Conservation (phyloP, 2,113 vertebrate genomes). For the Pterocles gutturalis region DNA sequence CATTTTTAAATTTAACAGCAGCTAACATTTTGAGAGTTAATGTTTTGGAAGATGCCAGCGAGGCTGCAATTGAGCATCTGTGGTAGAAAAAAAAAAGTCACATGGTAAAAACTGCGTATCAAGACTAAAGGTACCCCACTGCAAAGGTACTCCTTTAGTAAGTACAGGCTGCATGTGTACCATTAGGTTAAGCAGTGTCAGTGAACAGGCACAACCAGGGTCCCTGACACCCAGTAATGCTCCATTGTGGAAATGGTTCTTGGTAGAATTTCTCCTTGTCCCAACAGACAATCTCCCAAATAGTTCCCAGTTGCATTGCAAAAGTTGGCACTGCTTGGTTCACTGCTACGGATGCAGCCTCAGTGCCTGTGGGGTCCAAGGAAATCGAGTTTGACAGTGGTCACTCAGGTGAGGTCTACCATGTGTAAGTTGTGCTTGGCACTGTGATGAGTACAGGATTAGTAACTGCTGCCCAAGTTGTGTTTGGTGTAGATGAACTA, state of each 20-base stretch:
- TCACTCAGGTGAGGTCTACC: background rate
- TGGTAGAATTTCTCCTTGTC: background rate
- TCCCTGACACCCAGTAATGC: background rate
- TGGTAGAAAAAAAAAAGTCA: background rate
- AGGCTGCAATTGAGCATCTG: background rate
- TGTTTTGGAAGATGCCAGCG: background rate
- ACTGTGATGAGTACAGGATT: background rate
- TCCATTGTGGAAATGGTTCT: background rate
- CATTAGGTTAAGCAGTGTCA: background rate
- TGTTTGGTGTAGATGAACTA: background rate
- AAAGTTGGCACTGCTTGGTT: background rate
- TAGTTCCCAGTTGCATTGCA: background rate
- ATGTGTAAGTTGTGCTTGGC: background rate
- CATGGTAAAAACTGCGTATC: background rate
- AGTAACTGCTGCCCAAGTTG: background rate
- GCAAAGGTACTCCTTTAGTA: background rate
- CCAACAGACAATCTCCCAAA: background rate
- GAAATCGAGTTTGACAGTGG: background rate
- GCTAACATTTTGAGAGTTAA: background rate
- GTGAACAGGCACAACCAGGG: background rate
- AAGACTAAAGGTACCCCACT: background rate
- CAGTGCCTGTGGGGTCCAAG: background rate
- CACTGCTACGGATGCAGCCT: accelerated
- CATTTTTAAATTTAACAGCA: background rate
- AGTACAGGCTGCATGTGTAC: background rate